phyloP scores from a whole-genome alignment of 2,113 vertebrate species.

The Etheostoma cragini region DNA sequence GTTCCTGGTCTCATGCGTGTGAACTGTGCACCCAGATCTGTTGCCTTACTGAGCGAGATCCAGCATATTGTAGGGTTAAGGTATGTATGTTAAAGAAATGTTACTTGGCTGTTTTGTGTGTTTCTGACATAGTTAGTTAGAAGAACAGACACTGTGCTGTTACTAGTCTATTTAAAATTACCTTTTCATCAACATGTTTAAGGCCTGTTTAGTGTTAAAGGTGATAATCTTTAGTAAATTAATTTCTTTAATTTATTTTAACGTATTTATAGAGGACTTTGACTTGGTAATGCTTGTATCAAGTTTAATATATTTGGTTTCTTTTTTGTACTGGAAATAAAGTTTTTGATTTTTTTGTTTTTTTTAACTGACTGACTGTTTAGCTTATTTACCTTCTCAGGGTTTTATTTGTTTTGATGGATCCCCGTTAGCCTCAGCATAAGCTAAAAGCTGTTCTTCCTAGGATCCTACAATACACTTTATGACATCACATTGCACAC shows the following conservation, averaged over 20 bases:
- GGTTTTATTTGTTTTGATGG: neutral
- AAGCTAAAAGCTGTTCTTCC: too few species aligned
- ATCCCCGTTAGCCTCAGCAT: too few species aligned
- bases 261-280: conserved; percentile 86
- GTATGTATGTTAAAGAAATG: conserved; percentile 59
- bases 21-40: conserved; percentile 22
- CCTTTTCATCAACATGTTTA: conserved; percentile 72
- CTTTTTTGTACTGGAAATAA: conserved; percentile 86
- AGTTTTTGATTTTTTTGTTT: conserved; percentile 63
- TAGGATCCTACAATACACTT: too few species aligned
- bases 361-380: conserved; percentile 12
- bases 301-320: conserved; percentile 87
- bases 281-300: conserved; percentile 83
- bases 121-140: conserved; percentile 69
- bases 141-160: conserved; percentile 57
- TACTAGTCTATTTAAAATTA: conserved; percentile 76
- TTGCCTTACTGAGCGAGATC: conserved; percentile 46
- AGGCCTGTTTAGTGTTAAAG: conserved; percentile 77
- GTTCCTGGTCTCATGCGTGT: conserved; percentile 17
- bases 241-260: conserved; percentile 88
- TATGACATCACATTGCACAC: too few species aligned
- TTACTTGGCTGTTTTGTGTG: conserved; percentile 65
- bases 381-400: neutral
- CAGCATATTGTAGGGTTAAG: conserved; percentile 56
- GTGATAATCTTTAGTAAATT: conserved; percentile 82